A percentile compares a stretch with the other conserved stretches of the same genome.
Conservation (phyloP, 2,888 invertebrate species). For the Drosophila antonietae region DNA sequence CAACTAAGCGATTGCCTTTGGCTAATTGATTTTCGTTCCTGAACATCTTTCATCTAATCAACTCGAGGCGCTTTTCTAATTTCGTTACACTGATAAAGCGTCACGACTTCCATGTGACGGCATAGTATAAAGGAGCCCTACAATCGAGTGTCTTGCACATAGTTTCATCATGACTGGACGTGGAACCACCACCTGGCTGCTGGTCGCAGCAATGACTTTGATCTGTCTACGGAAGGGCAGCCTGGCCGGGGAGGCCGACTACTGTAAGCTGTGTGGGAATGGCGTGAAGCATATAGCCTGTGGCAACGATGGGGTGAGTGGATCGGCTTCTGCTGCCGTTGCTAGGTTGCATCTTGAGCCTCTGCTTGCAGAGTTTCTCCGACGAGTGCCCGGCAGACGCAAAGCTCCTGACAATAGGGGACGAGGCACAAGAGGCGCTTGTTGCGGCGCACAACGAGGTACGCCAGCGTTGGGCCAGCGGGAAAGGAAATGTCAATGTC, state of each 20-base stretch:
- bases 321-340: not conserved
- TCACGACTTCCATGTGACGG: conserved; percentile 7
- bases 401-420: not conserved
- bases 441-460: conserved; percentile 35
- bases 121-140: conserved; percentile 19
- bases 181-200: not conserved
- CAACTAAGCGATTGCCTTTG: not conserved
- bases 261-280: conserved; percentile 23
- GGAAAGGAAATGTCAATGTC: conserved; percentile 5
- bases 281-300: conserved; percentile 37
- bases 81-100: conserved; percentile 15
- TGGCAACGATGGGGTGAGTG: conserved; percentile 31
- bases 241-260: not conserved
- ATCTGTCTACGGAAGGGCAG: conserved; percentile 1
- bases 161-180: conserved; percentile 7
- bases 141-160: not conserved
- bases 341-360: not conserved
- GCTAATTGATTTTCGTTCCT: conserved; percentile 8
- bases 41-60: conserved; percentile 14
- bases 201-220: not conserved
- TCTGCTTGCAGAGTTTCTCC: conserved; percentile 28
- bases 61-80: not conserved
- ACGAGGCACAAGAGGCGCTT: not conserved
- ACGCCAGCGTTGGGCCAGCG: conserved; percentile 53
- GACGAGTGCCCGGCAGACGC: conserved; percentile 12